Evolutionary conservation across 2,113 vertebrate species (phyloP).

Genomic region (Sturnus vulgaris): DNA sequence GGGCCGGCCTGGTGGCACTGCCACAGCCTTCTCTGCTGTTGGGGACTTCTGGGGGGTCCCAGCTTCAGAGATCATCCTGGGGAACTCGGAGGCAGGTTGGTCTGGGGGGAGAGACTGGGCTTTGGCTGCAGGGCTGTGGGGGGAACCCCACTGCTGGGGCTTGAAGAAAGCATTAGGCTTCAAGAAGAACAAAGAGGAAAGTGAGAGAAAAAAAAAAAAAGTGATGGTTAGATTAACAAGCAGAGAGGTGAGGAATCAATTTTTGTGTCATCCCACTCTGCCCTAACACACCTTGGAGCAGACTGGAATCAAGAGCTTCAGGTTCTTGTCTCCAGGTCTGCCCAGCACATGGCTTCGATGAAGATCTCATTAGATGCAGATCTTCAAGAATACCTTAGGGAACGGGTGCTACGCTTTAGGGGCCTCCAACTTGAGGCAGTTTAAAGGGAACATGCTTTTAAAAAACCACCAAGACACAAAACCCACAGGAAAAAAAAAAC

Average conservation of each 20-base stretch:
- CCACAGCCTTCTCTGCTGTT: neutral
- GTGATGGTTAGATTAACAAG: neutral
- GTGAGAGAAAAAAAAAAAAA: neutral
- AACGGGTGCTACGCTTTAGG: neutral
- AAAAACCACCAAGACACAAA: neutral
- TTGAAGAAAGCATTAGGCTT: conserved; percentile 69
- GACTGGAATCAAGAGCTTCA: neutral
- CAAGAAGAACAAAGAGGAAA: neutral
- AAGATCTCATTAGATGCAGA: neutral
- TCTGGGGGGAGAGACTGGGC: conserved; percentile 75
- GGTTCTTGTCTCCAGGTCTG: neutral
- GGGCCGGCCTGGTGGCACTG: conserved; percentile 80
- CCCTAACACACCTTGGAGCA: neutral
- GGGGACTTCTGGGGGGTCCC: conserved; percentile 70
- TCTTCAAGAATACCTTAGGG: neutral
- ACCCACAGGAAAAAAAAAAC: neutral
- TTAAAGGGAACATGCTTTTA: neutral
- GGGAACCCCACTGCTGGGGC: conserved; percentile 65
- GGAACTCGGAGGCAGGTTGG: conserved; percentile 56
- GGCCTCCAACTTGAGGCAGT: neutral
- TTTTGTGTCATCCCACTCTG: too few relatives aligned
- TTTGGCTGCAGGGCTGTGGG: conserved; percentile 66
- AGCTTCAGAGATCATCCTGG: conserved; percentile 54
- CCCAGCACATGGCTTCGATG: neutral
- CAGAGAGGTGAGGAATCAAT: neutral